Evolutionary conservation across 2,113 vertebrate species (phyloP), one percentile per base, ranked within the genome.

Genomic region (Anas platyrhynchos): DNA sequence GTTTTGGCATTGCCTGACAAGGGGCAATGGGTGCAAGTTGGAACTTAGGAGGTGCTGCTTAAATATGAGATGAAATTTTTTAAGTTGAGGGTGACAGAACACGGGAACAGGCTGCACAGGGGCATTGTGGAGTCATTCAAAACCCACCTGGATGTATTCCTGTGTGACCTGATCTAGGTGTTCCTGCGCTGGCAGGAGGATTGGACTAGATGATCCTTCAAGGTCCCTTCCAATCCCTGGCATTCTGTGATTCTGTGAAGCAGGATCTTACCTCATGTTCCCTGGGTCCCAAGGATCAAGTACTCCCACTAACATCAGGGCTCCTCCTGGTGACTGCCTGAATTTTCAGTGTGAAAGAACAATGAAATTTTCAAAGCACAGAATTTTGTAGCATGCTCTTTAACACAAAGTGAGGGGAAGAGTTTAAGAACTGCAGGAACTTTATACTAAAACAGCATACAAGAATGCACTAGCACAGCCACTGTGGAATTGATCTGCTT

Each of bases 291-390:
- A 77, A n/a, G 50, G 50, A 32, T 72, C 34, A 52, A 44, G 31
- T n/a, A 46, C 3, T 26, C 16, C 31, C 0, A 20, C 0, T 21
- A 2, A 26, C 5, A 38, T 7, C 50, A 83, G 20, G 20, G 12
- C 81, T 88, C 81, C 32, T 73, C 46, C 72, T 32, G 12, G 14
- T 79, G 34, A 34, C 16, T 81, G 23, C 26, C 66, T 73, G 27
- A 74, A 50, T 62, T 32, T 41, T 76, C 20, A 77, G 34, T 38
- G 38, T 27, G 36, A 89, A 81, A 82, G 15, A n/a, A 78, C 48
- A 73, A 10, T 31, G 74, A 81, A n/a, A 38, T 17, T 94, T 71
- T 59, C 71, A 77, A 93, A 93, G 81, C 63, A 82, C 29, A 58
- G 31, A 43, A 55, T 23, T 73, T 77, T 27, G n/a, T 58, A 80